Percentiles rank a stretch among this genome's conserved stretches.
These are phyloP conservation scores for Pogonocherus hispidulus DNA, from an alignment of 2,888 invertebrate genomes.

Conservation along the genomic window DNA sequence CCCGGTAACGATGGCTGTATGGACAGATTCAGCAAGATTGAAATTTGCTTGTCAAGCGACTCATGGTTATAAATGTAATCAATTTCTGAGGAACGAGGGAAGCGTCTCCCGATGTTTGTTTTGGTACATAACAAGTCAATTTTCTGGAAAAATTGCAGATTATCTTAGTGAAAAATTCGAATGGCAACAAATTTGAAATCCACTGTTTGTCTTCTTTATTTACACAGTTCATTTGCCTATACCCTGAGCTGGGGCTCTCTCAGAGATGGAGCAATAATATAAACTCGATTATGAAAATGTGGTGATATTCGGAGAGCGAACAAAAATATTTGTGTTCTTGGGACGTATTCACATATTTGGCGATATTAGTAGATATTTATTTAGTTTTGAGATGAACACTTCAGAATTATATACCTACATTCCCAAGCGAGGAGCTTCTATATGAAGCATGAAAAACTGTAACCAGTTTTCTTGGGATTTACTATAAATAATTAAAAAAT, in stretches of 20 bases:
- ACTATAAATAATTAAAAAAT: too few relatives aligned
- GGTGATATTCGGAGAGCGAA: not conserved
- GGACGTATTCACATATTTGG: not conserved
- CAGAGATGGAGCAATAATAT: slow-evolving; percentile 10
- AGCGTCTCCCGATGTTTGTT: slow-evolving; percentile 57
- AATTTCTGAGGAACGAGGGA: slow-evolving; percentile 57
- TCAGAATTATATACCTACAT: too few relatives aligned
- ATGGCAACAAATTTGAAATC: slow-evolving; percentile 62
- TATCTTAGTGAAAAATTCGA: slow-evolving; percentile 62
- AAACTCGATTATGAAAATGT: slow-evolving; percentile 31
- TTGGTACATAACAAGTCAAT: slow-evolving; percentile 61
- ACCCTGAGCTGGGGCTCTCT: slow-evolving; percentile 23
- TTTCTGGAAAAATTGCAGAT: slow-evolving; percentile 62
- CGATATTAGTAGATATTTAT: not conserved
- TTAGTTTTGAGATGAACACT: too few relatives aligned
- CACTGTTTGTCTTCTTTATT: slow-evolving; percentile 62
- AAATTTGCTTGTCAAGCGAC: slow-evolving; percentile 58
- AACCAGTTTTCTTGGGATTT: too few relatives aligned
- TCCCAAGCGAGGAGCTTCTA: too few relatives aligned
- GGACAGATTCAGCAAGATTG: slow-evolving; percentile 54
- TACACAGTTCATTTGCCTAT: slow-evolving; percentile 49
- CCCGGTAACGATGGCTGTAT: slow-evolving; percentile 31
- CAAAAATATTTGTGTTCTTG: slow-evolving; percentile 11
- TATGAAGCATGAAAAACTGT: too few relatives aligned
- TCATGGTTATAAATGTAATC: slow-evolving; percentile 63